Evolutionary conservation across 2,888 invertebrate genomes (phyloP), one percentile per base, ranked within the genome.

Genomic region (Aspidiotus destructor): DNA sequence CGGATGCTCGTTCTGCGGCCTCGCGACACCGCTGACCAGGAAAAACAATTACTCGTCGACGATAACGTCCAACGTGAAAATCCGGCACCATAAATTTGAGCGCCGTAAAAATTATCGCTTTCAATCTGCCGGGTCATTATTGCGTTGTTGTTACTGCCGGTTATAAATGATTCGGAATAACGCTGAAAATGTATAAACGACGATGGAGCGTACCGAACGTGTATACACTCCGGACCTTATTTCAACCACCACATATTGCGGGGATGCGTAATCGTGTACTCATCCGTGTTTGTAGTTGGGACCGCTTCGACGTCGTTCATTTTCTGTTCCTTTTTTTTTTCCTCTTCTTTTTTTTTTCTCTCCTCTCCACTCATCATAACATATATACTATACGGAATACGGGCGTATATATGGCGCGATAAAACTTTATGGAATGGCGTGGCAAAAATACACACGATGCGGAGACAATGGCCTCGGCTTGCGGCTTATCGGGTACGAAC

Each of bases 31-130:
- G 28, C 28, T 28, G 11, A 48, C n/a, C 48, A n/a, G n/a, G 48
- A 48, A 48, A 48, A 48, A 48, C 48, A 48, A 48, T 48, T 48
- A 48, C 48, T 48, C 48, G 48, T n/a, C 48, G 48, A n/a, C 48
- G 48, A 48, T 48, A 48, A n/a, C 48, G 48, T 48, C n/a, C 11
- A 28, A 58, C 28, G 58, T 58, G 58, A 58, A 58, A 58, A 58
- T 58, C 58, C 40, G 58, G 40, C 17, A 28, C 58, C 11, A 58
- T 58, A 58, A 58, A 58, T 58, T 58, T 58, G 5, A 15, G 10
- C 40, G 58, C 28, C n/a, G 48, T 58, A 58, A 58, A 58, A 58
- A 58, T 58, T 58, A 58, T 58, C 58, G 58, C 58, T 58, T 58
- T 58, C 58, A 58, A 58, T 58, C 11, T 28, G 58, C 17, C 40